Evolutionary conservation across 2,888 invertebrate genomes (phyloP).

Genomic region (Torymus auratus): DNA sequence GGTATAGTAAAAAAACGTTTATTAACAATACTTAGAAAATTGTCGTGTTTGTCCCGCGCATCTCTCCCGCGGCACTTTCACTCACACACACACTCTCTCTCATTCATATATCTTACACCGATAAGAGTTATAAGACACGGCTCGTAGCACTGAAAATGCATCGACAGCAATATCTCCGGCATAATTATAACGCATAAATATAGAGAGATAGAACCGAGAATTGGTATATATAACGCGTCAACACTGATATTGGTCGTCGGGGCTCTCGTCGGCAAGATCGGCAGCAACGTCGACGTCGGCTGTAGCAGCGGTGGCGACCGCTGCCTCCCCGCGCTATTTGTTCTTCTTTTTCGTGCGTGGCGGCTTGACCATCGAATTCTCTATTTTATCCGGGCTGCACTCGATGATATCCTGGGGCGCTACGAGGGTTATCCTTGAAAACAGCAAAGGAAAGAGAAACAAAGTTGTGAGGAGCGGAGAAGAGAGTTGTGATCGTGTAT

Average conservation of each 20-base stretch:
- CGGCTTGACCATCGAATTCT: conserved; percentile 73
- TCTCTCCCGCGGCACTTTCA: too few species aligned
- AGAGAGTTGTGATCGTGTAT: neutral
- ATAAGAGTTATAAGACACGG: conserved; percentile 17
- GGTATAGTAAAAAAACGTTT: conserved; percentile 22
- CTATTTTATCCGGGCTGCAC: conserved; percentile 67
- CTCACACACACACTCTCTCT: too few species aligned
- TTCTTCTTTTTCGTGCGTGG: conserved; percentile 77
- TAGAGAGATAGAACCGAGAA: neutral
- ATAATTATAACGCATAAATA: neutral
- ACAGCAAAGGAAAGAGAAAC: conserved; percentile 29
- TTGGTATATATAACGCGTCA: neutral
- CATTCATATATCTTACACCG: too few species aligned
- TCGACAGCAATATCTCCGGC: conserved; percentile 24
- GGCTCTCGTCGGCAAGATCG: too few species aligned
- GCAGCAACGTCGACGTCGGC: too few species aligned
- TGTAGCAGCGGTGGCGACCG: too few species aligned
- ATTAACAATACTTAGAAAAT: conserved; percentile 17
- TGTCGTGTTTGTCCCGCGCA: too few species aligned
- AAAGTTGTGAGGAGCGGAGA: neutral
- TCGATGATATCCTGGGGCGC: conserved; percentile 68
- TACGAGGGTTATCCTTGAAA: conserved; percentile 72
- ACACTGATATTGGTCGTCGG: conserved; percentile 5
- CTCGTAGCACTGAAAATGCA: conserved; percentile 47
- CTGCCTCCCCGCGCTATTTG: conserved; percentile 60